Conservation (phyloP, 2,888 invertebrate genomes). For the Phorcus lineatus region DNA sequence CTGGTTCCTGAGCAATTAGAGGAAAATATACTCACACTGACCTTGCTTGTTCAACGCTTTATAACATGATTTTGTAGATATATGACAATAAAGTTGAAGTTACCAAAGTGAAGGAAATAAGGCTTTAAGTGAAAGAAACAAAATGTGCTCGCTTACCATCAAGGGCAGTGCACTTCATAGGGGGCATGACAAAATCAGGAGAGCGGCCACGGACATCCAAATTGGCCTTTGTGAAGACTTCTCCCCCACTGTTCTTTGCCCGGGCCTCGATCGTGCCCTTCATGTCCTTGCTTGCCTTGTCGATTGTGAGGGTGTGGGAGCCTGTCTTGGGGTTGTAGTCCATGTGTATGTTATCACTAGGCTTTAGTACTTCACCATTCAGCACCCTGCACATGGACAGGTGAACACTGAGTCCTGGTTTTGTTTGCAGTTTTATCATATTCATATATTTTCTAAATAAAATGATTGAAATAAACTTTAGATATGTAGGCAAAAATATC, state of each 20-base stretch:
- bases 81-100: no score
- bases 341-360: conserved; percentile 62
- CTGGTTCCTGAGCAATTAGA: conserved; percentile 56
- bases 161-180: conserved; percentile 74
- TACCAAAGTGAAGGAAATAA: no score
- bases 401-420: background rate
- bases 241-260: conserved; percentile 84
- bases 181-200: conserved; percentile 71
- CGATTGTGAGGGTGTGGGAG: conserved; percentile 81
- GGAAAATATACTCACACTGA: background rate
- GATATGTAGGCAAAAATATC: background rate
- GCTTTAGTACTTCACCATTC: conserved; percentile 70
- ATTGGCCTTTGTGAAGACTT: conserved; percentile 79
- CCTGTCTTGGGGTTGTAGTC: conserved; percentile 74
- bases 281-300: conserved; percentile 85
- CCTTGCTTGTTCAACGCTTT: background rate
- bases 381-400: conserved; percentile 52
- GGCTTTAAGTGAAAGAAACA: background rate
- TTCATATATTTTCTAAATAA: no score
- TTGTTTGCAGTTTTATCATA: no score
- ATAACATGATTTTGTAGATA: no score
- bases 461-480: no score
- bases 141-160: conserved; percentile 58
- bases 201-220: conserved; percentile 74
- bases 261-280: conserved; percentile 84